phyloP scores from a whole-genome alignment of 2,888 invertebrate genomes.

The Epiblema foenella region DNA sequence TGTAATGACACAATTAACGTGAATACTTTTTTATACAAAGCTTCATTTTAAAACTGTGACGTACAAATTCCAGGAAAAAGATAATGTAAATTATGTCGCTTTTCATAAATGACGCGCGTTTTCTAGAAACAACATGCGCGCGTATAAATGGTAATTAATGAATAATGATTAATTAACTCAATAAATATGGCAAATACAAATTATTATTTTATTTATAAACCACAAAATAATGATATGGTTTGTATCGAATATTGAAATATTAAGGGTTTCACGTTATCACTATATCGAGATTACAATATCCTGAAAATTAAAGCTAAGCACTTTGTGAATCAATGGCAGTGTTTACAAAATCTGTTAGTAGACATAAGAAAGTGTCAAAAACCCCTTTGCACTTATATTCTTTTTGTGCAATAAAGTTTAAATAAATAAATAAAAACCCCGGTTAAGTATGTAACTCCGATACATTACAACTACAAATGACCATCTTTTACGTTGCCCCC shows the following conservation, averaged over 20 bases:
- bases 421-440: no score
- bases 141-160: constrained; percentile 7
- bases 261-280: no score
- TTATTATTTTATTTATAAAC: neutral
- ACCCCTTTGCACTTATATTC: no score
- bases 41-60: neutral
- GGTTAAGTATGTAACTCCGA: no score
- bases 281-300: no score
- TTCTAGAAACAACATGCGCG: constrained; percentile 23
- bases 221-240: neutral
- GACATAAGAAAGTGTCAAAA: no score
- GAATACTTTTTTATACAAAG: neutral
- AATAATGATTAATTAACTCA: constrained; percentile 6
- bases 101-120: constrained; percentile 12
- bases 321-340: no score
- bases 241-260: no score
- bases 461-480: neutral
- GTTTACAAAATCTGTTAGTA: no score
- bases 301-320: no score
- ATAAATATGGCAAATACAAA: neutral
- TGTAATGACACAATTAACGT: neutral
- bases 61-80: constrained; percentile 21
- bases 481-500: neutral
- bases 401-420: no score
- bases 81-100: neutral